These are phyloP conservation scores for Eunapius fragilis DNA, from an alignment of 37 sponge, comb jelly and placozoan genomes.

Conservation along the genomic window DNA sequence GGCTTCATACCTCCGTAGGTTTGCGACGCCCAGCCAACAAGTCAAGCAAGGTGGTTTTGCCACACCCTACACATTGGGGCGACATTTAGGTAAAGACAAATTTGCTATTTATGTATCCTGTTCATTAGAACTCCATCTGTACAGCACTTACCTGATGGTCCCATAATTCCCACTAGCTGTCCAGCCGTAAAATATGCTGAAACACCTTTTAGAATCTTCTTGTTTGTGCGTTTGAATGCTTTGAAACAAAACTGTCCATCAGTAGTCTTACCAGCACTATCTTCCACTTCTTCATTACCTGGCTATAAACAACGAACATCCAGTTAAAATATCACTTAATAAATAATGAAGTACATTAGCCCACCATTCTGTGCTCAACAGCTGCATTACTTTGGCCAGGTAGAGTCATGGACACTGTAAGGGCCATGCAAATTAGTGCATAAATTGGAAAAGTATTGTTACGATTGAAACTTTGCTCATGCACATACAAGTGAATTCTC, in stretches of 20 bases:
- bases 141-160: constrained; percentile 73
- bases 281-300: background rate
- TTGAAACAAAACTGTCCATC: background rate
- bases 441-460: too few relatives aligned
- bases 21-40: constrained; percentile 69
- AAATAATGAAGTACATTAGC: too few relatives aligned
- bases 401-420: background rate
- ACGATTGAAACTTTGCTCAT: too few relatives aligned
- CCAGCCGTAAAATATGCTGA: constrained; percentile 86
- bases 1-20: background rate
- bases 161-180: constrained; percentile 86
- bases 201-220: constrained; percentile 74
- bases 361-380: too few relatives aligned
- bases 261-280: too few relatives aligned
- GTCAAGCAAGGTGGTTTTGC: constrained; percentile 83
- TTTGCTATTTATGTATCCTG: too few relatives aligned
- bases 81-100: background rate
- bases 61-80: constrained; percentile 41
- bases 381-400: background rate
- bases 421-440: background rate
- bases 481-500: background rate
- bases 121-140: too few relatives aligned
- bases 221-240: background rate
- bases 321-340: too few relatives aligned
- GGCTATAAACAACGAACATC: too few relatives aligned